These are phyloP conservation scores for Vimba vimba DNA, from an alignment of 2,113 vertebrate species.

Conservation along the genomic window DNA sequence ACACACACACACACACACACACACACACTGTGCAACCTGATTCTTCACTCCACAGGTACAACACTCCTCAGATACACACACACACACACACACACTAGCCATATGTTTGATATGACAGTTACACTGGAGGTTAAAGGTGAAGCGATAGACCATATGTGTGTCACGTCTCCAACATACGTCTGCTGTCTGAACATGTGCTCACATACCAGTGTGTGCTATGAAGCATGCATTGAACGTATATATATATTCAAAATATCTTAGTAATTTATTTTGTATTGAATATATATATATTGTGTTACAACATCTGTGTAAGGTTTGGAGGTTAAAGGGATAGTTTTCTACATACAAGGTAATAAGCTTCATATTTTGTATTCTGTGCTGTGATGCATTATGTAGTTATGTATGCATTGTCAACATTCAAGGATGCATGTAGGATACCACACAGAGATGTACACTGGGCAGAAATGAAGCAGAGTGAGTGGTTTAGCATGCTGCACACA, in stretches of 20 bases:
- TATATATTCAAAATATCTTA: not conserved
- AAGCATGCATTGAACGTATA: not conserved
- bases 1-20: not conserved
- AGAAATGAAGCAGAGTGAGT: not conserved
- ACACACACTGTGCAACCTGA: not conserved
- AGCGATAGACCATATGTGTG: slow-evolving; percentile 6
- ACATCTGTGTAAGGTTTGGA: not conserved
- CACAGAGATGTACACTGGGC: not conserved
- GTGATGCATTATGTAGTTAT: not conserved
- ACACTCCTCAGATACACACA: not conserved
- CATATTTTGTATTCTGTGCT: not conserved
- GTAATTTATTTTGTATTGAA: not conserved
- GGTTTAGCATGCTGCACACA: slow-evolving; percentile 4
- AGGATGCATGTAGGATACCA: not conserved
- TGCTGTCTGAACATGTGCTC: slow-evolving; percentile 25
- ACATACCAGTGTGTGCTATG: not conserved
- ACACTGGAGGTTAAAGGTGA: slow-evolving; percentile 26
- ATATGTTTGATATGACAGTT: slow-evolving; percentile 25
- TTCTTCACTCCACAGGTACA: slow-evolving; percentile 29
- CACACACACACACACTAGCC: slow-evolving; percentile 15
- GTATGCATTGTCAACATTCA: slow-evolving; percentile 12
- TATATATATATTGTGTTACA: not conserved
- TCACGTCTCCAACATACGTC: not conserved
- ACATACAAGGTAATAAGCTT: not conserved
- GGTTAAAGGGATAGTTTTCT: not conserved